Evolutionary conservation across 2,797 vertebrate genomes (phyloP), one percentile per base, ranked within the genome.

Genomic region (Menidia menidia): DNA sequence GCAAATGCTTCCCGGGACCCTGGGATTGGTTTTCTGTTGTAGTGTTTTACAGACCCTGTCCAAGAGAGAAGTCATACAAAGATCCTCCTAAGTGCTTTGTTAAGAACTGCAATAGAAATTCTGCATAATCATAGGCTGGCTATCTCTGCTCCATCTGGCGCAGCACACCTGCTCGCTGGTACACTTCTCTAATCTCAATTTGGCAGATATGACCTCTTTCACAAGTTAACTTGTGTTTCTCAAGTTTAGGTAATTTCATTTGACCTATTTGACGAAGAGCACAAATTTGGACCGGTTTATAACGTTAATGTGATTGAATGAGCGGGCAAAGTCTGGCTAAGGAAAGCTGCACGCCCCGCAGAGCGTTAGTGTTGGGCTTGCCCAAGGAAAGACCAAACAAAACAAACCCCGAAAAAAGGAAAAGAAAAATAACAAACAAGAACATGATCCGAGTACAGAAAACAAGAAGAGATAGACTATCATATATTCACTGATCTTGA

Each of bases 141-240:
- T 87, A 75, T 88, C 86, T 86, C 88, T 85, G 87, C 85, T 92
- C 71, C 57, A 84, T 87, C 80, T 88, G 88, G 88, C 81, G 30
- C 79, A 84, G 87, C 87, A 87, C 82, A 80, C 82, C 79, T 85
- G 87, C 88, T 89, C 63, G 86, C 92, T 91, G 92, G 88, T 92
- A 91, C 81, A 87, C 76, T 89, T 89, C 83, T 88, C 87, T 89
- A 92, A 93, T 93, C 92, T 93, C 92, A 90, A 93, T 90, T 92
- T 92, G 92, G 91, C 91, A 92, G 91, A 92, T 92, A 90, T 90
- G 88, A 92, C 91, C 25, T 39, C 90, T 88, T 86, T 88, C 89
- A 90, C 83, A 85, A 88, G 89, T 89, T 82, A 82, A 68, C 85
- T 66, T 67, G 83, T 55, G 77, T 83, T 25, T 88, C 75, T 83